Percentiles rank a stretch among this genome's conserved stretches.
Evolutionary conservation across 2,888 invertebrate species (phyloP).

Genomic region (Amphipoea oculea): DNA sequence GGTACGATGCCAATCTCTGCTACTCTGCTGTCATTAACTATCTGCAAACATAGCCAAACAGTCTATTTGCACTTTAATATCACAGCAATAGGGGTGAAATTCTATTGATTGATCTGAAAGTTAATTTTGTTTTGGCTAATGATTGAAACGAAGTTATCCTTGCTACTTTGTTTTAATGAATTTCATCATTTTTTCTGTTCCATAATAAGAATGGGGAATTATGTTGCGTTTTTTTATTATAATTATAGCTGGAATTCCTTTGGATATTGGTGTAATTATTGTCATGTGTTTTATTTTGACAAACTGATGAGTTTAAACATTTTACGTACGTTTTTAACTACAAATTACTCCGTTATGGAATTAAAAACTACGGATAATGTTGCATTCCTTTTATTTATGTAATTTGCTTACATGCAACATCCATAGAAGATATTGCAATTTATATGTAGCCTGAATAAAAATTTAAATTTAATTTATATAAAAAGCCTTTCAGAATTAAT

Average conservation of each 20-base stretch:
- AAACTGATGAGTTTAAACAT: not conserved
- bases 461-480: not conserved
- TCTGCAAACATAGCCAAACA: constrained; percentile 40
- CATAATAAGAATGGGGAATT: constrained; percentile 40
- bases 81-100: constrained; percentile 14
- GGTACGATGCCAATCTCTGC: constrained; percentile 70
- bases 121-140: constrained; percentile 55
- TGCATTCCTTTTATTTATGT: not conserved
- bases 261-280: constrained; percentile 30
- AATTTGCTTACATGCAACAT: not conserved
- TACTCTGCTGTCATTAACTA: constrained; percentile 72
- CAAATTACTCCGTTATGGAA: not conserved
- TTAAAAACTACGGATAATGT: not conserved
- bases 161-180: constrained; percentile 62
- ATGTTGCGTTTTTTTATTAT: constrained; percentile 23
- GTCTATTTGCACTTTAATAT: not conserved
- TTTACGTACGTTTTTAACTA: not conserved
- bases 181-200: constrained; percentile 55
- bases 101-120: not conserved
- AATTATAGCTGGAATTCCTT: constrained; percentile 37
- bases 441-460: not conserved
- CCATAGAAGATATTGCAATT: not conserved
- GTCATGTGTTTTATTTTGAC: constrained; percentile 5
- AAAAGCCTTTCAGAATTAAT: not conserved
- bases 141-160: constrained; percentile 57